Evolutionary conservation across 2,888 invertebrate species (phyloP).

Genomic region (Ornithoptera alexandrae): DNA sequence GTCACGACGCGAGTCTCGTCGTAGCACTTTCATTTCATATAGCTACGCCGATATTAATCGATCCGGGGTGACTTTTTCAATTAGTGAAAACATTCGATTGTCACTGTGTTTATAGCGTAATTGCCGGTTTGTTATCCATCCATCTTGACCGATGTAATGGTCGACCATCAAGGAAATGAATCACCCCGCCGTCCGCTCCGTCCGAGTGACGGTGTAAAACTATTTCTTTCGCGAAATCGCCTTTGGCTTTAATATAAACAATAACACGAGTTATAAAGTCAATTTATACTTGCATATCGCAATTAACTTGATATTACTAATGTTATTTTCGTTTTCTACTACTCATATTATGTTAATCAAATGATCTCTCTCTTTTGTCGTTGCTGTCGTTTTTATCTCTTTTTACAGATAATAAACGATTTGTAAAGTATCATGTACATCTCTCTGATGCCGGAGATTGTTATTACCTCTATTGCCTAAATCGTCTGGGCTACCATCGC

Average conservation of each 20-base stretch:
- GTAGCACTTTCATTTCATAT: constrained; percentile 73
- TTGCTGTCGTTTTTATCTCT: too few relatives aligned
- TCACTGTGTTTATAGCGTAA: constrained; percentile 76
- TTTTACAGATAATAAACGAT: too few relatives aligned
- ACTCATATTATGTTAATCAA: too few relatives aligned
- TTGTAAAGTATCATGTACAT: too few relatives aligned
- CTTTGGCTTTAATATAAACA: constrained; percentile 37
- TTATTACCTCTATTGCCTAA: too few relatives aligned
- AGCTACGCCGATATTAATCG: constrained; percentile 72
- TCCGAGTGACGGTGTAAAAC: constrained; percentile 1
- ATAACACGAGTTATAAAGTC: background rate
- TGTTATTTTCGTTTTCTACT: too few relatives aligned
- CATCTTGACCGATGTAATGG: constrained; percentile 77
- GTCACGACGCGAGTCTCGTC: constrained; percentile 59
- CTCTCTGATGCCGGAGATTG: too few relatives aligned
- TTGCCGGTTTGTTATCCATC: constrained; percentile 76
- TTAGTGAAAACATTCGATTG: constrained; percentile 77
- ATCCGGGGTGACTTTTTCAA: constrained; percentile 73
- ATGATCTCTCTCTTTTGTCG: too few relatives aligned
- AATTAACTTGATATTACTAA: background rate
- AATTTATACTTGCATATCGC: background rate
- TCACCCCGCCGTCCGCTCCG: constrained; percentile 47
- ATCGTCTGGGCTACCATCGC: too few relatives aligned
- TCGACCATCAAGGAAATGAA: constrained; percentile 76
- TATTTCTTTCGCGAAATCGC: constrained; percentile 53